phyloP scores from a whole-genome alignment of 2,888 invertebrate species.

The Azorinus chamasolen region DNA sequence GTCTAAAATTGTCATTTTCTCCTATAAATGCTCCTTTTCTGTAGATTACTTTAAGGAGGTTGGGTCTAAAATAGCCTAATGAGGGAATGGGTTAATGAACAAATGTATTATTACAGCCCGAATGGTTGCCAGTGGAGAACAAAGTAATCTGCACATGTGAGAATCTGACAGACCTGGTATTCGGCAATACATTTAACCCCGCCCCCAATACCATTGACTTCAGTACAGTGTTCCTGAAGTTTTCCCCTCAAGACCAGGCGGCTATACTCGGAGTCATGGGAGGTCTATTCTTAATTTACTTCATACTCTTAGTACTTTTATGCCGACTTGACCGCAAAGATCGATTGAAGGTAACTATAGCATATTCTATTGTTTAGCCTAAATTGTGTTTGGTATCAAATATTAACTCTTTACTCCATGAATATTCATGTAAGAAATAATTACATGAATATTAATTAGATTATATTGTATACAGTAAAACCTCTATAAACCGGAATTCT shows the following conservation, averaged over 20 bases:
- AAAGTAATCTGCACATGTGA: constrained; percentile 76
- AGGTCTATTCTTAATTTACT: constrained; percentile 71
- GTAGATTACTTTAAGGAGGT: too few species aligned
- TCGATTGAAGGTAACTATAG: constrained; percentile 65
- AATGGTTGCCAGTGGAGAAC: constrained; percentile 41
- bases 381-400: too few species aligned
- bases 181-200: constrained; percentile 81
- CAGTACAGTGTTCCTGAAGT: constrained; percentile 79
- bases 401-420: too few species aligned
- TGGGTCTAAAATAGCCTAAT: too few species aligned
- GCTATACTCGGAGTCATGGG: constrained; percentile 83
- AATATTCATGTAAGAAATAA: too few species aligned
- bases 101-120: constrained; percentile 44
- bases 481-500: too few species aligned
- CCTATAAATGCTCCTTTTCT: too few species aligned
- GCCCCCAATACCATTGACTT: constrained; percentile 85
- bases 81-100: too few species aligned
- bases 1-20: too few species aligned
- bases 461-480: too few species aligned
- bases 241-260: constrained; percentile 83
- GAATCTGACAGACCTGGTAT: constrained; percentile 76
- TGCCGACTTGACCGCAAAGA: constrained; percentile 81
- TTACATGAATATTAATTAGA: too few species aligned
- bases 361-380: too few species aligned
- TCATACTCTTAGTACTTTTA: constrained; percentile 77